A percentile compares a stretch with the other conserved stretches of the same genome.
These are phyloP conservation scores for Stictonetta naevosa DNA, from an alignment of 2,113 vertebrate species.

Conservation along the genomic window DNA sequence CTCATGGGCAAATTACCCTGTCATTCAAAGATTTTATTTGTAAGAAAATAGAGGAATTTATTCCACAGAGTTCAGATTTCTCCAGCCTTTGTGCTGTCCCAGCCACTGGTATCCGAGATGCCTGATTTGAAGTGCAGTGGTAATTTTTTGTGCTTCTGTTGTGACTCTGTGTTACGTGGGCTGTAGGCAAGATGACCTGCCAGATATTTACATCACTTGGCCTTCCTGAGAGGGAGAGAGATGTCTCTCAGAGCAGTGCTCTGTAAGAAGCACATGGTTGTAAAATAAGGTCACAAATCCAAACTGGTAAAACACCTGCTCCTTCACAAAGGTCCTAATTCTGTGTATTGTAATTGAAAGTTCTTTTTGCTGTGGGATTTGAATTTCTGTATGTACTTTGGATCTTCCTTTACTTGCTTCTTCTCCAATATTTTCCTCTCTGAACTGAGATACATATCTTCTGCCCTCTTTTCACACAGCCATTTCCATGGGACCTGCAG, in stretches of 20 bases:
- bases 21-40: conserved; percentile 28
- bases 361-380: not conserved
- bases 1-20: conserved; percentile 23
- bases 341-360: not conserved
- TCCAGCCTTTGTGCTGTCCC: not conserved
- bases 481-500: not conserved
- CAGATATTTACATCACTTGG: not conserved
- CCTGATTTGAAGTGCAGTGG: not conserved
- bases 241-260: not conserved
- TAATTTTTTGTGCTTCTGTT: not conserved
- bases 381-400: not conserved
- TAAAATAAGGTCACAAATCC: not conserved
- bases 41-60: not conserved
- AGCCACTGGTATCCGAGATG: not conserved
- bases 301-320: not conserved
- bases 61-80: conserved; percentile 17
- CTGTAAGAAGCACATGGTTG: not conserved
- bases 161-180: not conserved
- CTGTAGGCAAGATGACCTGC: not conserved
- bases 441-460: not conserved
- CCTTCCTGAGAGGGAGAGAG: not conserved
- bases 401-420: not conserved
- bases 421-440: not conserved
- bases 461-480: not conserved
- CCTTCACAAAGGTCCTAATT: not conserved